These are phyloP conservation scores for Drosophila micromelanica DNA, from an alignment of 1,140 invertebrate species.

Conservation along the genomic window DNA sequence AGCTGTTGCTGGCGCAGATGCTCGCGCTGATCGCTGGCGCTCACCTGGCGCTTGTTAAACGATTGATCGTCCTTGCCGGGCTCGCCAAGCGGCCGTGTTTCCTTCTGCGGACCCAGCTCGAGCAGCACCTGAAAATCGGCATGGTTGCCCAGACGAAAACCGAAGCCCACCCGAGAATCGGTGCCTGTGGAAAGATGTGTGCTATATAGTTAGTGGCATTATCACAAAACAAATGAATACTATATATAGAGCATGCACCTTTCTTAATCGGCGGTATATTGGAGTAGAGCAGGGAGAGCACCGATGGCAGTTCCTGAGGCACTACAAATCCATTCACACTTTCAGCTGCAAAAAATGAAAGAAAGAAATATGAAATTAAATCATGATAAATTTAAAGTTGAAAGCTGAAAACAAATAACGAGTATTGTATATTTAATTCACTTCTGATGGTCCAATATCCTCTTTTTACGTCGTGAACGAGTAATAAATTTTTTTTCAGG, in stretches of 20 bases:
- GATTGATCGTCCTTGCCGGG: conserved; percentile 58
- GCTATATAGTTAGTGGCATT: background rate
- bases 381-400: background rate
- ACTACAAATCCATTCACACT: conserved; percentile 86
- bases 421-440: too few species aligned
- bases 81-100: conserved; percentile 87
- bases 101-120: conserved; percentile 90
- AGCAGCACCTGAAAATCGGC: conserved; percentile 91
- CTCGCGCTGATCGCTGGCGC: conserved; percentile 49
- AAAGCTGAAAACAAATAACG: too few species aligned
- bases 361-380: background rate
- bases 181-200: conserved; percentile 86
- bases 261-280: conserved; percentile 93
- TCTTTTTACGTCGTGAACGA: too few species aligned
- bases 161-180: conserved; percentile 91
- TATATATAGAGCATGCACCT: conserved; percentile 86
- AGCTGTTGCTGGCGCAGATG: conserved; percentile 54
- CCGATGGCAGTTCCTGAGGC: conserved; percentile 90
- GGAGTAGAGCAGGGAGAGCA: conserved; percentile 90
- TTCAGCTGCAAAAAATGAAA: conserved; percentile 53
- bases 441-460: too few species aligned
- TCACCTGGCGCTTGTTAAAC: conserved; percentile 80
- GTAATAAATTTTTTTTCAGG: background rate
- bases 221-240: background rate
- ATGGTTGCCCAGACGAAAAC: conserved; percentile 91